Percentiles rank a stretch among this genome's conserved stretches.
These are phyloP conservation scores for Schizopygopsis pylzovi DNA, from an alignment of 2,797 vertebrate genomes.

Conservation along the genomic window DNA sequence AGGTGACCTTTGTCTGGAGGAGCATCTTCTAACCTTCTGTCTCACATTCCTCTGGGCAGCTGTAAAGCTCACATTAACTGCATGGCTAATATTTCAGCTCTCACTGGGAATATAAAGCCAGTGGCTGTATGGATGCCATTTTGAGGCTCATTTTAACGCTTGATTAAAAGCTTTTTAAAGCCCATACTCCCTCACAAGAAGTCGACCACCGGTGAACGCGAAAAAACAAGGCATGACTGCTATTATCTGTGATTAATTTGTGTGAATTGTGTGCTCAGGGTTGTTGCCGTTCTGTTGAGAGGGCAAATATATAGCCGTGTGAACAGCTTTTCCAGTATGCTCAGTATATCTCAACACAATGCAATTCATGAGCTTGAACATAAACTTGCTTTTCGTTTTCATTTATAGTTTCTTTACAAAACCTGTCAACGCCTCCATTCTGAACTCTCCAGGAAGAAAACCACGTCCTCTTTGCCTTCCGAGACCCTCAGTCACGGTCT, in stretches of 20 bases:
- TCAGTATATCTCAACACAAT: constrained; percentile 24
- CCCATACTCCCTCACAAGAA: constrained; percentile 28
- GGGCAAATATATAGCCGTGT: neutral
- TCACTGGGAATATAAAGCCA: constrained; percentile 62
- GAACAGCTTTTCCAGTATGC: constrained; percentile 18
- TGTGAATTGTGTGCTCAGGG: neutral
- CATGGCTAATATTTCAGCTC: constrained; percentile 59
- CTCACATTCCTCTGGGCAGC: constrained; percentile 51
- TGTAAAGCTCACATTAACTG: constrained; percentile 67
- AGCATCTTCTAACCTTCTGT: constrained; percentile 55
- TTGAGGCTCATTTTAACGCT: constrained; percentile 43
- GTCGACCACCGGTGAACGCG: neutral
- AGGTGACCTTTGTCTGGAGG: constrained; percentile 60
- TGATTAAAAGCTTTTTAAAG: constrained; percentile 46
- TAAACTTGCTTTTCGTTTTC: constrained; percentile 19
- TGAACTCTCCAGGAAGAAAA: constrained; percentile 59
- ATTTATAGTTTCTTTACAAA: constrained; percentile 35
- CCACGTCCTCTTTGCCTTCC: constrained; percentile 43
- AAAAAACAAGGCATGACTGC: constrained; percentile 12
- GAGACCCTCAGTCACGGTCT: constrained; percentile 49
- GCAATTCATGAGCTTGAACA: constrained; percentile 9
- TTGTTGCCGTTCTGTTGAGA: neutral
- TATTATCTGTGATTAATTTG: constrained; percentile 17
- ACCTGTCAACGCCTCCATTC: constrained; percentile 21
- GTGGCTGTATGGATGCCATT: constrained; percentile 49